Evolutionary conservation across 1,140 invertebrate species (phyloP).

Genomic region (Dysdera silvatica): DNA sequence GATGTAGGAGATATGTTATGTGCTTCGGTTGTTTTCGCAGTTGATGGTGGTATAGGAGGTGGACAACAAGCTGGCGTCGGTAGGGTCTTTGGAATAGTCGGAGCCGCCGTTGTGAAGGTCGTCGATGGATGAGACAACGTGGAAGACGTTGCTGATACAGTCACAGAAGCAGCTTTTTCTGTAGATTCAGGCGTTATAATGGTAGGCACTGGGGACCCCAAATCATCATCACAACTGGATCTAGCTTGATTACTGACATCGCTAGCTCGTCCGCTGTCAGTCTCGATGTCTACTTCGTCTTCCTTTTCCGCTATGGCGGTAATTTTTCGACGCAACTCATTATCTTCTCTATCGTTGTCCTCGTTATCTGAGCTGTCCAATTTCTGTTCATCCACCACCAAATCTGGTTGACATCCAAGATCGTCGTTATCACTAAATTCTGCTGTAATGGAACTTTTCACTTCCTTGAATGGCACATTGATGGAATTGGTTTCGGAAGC

Average conservation of each 20-base stretch:
- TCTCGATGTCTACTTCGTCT: conserved; percentile 17
- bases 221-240: conserved; percentile 24
- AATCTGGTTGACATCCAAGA: conserved; percentile 13
- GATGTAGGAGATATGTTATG: no score
- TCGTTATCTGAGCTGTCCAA: conserved; percentile 25
- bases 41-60: background rate
- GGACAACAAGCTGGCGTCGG: background rate
- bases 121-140: background rate
- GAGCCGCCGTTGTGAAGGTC: background rate
- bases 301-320: conserved; percentile 21
- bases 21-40: background rate
- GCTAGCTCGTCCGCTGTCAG: conserved; percentile 22
- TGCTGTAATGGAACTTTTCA: conserved; percentile 16
- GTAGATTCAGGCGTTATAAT: background rate
- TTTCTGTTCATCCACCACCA: conserved; percentile 27
- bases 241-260: conserved; percentile 22
- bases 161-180: background rate
- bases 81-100: background rate
- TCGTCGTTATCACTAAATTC: conserved; percentile 28
- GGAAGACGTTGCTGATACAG: background rate
- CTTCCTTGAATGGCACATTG: no score
- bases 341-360: conserved; percentile 8
- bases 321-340: conserved; percentile 15
- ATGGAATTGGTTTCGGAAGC: no score
- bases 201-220: conserved; percentile 14